Conservation (phyloP, 2,797 vertebrate genomes). For the Mormyrus proboscirostris region DNA sequence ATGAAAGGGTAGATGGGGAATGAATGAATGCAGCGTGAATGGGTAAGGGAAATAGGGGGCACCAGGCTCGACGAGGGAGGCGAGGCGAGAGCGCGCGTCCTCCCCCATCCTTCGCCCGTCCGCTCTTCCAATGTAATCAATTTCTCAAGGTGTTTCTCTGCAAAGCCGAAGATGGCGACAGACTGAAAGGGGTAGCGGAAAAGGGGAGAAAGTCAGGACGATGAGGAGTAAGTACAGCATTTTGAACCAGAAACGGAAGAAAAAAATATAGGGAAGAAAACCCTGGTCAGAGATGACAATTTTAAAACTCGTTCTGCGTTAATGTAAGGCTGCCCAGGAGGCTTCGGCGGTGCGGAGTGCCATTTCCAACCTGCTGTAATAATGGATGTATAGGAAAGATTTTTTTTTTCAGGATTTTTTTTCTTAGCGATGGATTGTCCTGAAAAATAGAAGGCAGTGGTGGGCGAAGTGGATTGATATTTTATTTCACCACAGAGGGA, state of each 20-base stretch:
- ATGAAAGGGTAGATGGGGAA: constrained; percentile 28
- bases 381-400: constrained; percentile 31
- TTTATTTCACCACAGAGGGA: constrained; percentile 21
- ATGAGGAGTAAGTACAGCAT: constrained; percentile 42
- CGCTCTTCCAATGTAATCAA: constrained; percentile 40
- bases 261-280: constrained; percentile 37
- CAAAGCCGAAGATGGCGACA: constrained; percentile 73
- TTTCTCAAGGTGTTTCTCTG: constrained; percentile 63
- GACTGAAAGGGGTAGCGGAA: constrained; percentile 51
- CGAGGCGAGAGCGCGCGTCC: constrained; percentile 43
- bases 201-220: constrained; percentile 32
- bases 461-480: constrained; percentile 35
- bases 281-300: constrained; percentile 34
- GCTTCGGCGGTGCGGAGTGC: constrained; percentile 30
- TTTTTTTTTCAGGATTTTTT: constrained; percentile 33
- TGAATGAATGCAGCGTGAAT: constrained; percentile 39
- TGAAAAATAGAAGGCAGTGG: constrained; percentile 31
- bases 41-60: constrained; percentile 30
- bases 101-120: constrained; percentile 33
- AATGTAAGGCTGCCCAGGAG: background rate
- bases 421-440: constrained; percentile 40
- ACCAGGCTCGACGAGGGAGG: constrained; percentile 41
- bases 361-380: constrained; percentile 12
- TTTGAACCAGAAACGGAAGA: constrained; percentile 43
- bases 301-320: constrained; percentile 29